These are phyloP conservation scores for Benitochromis conjunctus DNA, from an alignment of 2,113 vertebrate species.

Conservation along the genomic window DNA sequence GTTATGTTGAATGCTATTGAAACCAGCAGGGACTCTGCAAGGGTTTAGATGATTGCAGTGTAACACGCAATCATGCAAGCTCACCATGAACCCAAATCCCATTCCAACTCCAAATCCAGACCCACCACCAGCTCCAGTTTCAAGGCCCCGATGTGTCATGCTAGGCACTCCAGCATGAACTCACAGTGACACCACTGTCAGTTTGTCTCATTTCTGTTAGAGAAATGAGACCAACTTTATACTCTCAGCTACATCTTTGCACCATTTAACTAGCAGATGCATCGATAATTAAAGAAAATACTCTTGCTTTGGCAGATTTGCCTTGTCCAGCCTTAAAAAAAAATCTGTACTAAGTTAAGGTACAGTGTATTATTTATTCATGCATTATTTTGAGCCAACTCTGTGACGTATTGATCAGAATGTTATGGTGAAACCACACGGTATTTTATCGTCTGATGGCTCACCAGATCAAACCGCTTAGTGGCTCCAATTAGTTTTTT, in stretches of 20 bases:
- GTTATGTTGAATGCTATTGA: background rate
- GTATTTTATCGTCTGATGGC: background rate
- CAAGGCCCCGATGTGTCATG: background rate
- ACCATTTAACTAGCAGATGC: background rate
- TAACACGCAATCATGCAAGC: constrained; percentile 46
- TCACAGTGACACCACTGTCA: background rate
- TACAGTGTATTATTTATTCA: background rate
- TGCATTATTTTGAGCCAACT: background rate
- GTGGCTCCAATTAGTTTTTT: background rate
- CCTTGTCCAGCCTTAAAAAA: background rate
- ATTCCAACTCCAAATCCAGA: constrained; percentile 14
- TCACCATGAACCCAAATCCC: constrained; percentile 21
- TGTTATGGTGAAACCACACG: background rate
- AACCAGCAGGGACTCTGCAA: constrained; percentile 30
- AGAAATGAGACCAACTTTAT: background rate
- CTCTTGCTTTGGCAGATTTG: background rate
- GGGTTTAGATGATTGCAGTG: constrained; percentile 44
- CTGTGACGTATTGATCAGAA: background rate
- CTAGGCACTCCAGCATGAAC: background rate
- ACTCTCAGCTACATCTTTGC: background rate
- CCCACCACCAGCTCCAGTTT: background rate
- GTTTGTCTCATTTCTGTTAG: background rate
- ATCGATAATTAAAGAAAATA: background rate
- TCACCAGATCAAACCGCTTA: background rate
- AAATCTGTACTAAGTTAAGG: background rate